These are phyloP conservation scores for Perithous albicinctus DNA, from an alignment of 2,888 invertebrate genomes.

Conservation along the genomic window DNA sequence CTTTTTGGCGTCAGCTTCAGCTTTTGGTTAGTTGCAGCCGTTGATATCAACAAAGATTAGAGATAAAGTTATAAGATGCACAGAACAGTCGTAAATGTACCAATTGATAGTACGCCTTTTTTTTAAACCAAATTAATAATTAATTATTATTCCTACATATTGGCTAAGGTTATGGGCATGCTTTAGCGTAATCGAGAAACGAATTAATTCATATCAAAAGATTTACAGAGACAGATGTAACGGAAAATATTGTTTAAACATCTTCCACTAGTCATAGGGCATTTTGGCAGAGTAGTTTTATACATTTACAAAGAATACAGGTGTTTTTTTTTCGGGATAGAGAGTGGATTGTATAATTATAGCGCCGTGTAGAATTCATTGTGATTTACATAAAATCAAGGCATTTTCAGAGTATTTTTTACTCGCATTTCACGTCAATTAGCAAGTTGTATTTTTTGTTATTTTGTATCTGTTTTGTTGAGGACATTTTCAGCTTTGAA, in stretches of 20 bases:
- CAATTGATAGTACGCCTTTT: slow-evolving; percentile 3
- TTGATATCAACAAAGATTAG: background rate
- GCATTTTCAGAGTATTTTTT: slow-evolving; percentile 8
- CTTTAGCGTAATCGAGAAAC: slow-evolving; percentile 66
- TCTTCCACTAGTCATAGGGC: slow-evolving; percentile 74
- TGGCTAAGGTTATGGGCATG: slow-evolving; percentile 46
- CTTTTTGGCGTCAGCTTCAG: background rate
- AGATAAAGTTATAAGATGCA: background rate
- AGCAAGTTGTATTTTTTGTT: background rate
- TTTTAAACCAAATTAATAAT: slow-evolving; percentile 7
- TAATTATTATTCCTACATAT: slow-evolving; percentile 31
- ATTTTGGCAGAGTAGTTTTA: slow-evolving; percentile 73
- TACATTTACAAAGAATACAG: slow-evolving; percentile 66
- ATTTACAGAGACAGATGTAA: slow-evolving; percentile 84
- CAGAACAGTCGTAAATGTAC: slow-evolving; percentile 1
- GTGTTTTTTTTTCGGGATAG: slow-evolving; percentile 32
- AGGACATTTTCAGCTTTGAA: background rate
- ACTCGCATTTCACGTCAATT: background rate
- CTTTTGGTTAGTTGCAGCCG: background rate
- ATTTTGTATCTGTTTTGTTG: background rate
- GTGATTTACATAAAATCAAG: slow-evolving; percentile 2
- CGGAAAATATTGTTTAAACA: slow-evolving; percentile 76
- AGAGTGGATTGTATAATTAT: slow-evolving; percentile 22
- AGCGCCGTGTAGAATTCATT: background rate
- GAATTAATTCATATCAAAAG: slow-evolving; percentile 74